These are phyloP conservation scores for Echinarachnius parma DNA, from an alignment of 53 echinoderm and acorn worm species.

Conservation along the genomic window DNA sequence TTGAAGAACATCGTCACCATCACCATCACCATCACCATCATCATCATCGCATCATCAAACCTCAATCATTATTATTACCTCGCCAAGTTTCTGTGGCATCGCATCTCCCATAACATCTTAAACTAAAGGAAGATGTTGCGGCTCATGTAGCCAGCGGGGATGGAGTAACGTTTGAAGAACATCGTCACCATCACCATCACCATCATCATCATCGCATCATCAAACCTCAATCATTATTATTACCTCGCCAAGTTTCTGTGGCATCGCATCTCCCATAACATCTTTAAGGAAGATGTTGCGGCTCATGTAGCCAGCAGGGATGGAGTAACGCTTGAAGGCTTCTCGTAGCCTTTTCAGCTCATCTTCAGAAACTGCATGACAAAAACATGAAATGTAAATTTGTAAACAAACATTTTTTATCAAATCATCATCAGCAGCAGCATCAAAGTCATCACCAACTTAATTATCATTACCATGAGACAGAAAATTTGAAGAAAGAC, in stretches of 20 bases:
- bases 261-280: conserved; percentile 98
- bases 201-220: no score
- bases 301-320: conserved; percentile 91
- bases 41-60: no score
- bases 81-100: conserved; percentile 94
- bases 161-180: conserved; percentile 84
- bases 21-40: no score
- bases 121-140: conserved; percentile 76
- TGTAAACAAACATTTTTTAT: background rate
- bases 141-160: conserved; percentile 91
- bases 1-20: no score
- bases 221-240: no score
- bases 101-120: conserved; percentile 98
- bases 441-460: no score
- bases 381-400: background rate
- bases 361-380: conserved; percentile 82
- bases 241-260: conserved; percentile 96
- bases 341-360: conserved; percentile 89
- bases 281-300: conserved; percentile 85
- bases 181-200: background rate
- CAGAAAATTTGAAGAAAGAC: no score
- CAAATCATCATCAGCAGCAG: background rate
- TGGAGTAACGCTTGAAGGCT: conserved; percentile 93
- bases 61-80: no score
- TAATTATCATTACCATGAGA: no score